A percentile compares a stretch with the other conserved stretches of the same genome.
These are phyloP conservation scores for Gnatocerus cornutus DNA, from an alignment of 2,888 invertebrate species.

Conservation along the genomic window DNA sequence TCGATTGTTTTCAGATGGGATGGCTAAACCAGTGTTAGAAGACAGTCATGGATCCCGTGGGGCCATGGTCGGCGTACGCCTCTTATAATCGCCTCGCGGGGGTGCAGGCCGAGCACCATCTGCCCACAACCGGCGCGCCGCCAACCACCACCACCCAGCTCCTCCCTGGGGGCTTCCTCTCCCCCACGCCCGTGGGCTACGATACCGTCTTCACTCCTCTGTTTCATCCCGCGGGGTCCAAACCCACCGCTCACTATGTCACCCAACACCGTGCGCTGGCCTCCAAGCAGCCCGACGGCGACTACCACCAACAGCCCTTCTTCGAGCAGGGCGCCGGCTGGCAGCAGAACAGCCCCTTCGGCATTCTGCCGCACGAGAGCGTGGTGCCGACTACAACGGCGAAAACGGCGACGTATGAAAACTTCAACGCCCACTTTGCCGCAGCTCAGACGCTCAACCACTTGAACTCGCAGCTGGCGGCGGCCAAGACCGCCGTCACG, in stretches of 20 bases:
- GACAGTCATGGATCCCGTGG: conserved; percentile 86
- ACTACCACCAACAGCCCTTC: conserved; percentile 75
- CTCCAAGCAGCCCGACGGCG: conserved; percentile 64
- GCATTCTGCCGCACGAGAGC: conserved; percentile 85
- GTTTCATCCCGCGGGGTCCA: conserved; percentile 80
- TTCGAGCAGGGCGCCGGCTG: conserved; percentile 82
- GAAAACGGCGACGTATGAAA: conserved; percentile 75
- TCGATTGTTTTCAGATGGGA: conserved; percentile 66
- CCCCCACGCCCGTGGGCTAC: conserved; percentile 84
- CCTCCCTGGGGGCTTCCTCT: conserved; percentile 82
- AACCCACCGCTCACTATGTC: conserved; percentile 74
- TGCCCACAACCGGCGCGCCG: conserved; percentile 74
- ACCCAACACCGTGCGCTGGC: conserved; percentile 79
- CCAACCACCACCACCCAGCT: conserved; percentile 80
- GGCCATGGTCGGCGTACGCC: conserved; percentile 89
- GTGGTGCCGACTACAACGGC: conserved; percentile 77
- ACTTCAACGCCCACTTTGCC: conserved; percentile 82
- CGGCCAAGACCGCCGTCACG: conserved; percentile 72
- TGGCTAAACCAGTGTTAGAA: conserved; percentile 65
- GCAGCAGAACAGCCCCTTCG: conserved; percentile 87
- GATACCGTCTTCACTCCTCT: conserved; percentile 88
- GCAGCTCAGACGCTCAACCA: conserved; percentile 79
- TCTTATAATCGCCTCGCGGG: conserved; percentile 88
- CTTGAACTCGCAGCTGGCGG: conserved; percentile 77
- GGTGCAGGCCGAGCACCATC: conserved; percentile 79